Conservation (phyloP, 2,888 invertebrate genomes). For the Drosophila melanosoma region DNA sequence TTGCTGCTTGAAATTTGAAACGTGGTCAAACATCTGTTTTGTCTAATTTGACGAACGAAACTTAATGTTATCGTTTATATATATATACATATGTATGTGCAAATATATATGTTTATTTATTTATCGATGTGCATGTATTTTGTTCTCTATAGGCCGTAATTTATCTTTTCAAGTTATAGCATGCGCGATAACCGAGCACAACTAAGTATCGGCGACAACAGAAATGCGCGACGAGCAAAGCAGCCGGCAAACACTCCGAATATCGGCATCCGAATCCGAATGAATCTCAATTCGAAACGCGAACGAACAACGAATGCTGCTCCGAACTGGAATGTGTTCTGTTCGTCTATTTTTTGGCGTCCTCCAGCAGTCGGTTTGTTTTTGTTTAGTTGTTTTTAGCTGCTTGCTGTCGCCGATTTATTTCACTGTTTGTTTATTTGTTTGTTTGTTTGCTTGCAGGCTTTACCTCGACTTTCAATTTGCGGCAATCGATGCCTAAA, state of each 20-base stretch:
- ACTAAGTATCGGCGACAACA: constrained; percentile 55
- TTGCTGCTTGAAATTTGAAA: constrained; percentile 40
- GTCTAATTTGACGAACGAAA: constrained; percentile 30
- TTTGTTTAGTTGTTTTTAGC: constrained; percentile 8
- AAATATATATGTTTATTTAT: background rate
- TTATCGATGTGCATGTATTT: background rate
- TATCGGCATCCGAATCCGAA: constrained; percentile 6
- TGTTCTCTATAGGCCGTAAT: constrained; percentile 29
- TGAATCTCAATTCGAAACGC: background rate
- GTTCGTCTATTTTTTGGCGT: constrained; percentile 20
- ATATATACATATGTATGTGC: background rate
- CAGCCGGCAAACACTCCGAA: constrained; percentile 68
- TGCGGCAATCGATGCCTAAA: constrained; percentile 41
- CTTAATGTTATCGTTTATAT: constrained; percentile 27
- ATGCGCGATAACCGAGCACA: constrained; percentile 69
- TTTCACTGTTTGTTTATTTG: constrained; percentile 21
- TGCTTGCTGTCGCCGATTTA: background rate
- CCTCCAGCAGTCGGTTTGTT: constrained; percentile 45
- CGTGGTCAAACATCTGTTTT: constrained; percentile 61
- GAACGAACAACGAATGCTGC: constrained; percentile 7
- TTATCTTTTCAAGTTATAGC: constrained; percentile 65
- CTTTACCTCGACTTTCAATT: constrained; percentile 61
- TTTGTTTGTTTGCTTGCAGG: constrained; percentile 25
- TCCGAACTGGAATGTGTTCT: constrained; percentile 6
- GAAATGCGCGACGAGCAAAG: constrained; percentile 33